Evolutionary conservation across 2,113 vertebrate genomes (phyloP), one percentile per base, ranked within the genome.

Genomic region (Mormyrus iriodes): DNA sequence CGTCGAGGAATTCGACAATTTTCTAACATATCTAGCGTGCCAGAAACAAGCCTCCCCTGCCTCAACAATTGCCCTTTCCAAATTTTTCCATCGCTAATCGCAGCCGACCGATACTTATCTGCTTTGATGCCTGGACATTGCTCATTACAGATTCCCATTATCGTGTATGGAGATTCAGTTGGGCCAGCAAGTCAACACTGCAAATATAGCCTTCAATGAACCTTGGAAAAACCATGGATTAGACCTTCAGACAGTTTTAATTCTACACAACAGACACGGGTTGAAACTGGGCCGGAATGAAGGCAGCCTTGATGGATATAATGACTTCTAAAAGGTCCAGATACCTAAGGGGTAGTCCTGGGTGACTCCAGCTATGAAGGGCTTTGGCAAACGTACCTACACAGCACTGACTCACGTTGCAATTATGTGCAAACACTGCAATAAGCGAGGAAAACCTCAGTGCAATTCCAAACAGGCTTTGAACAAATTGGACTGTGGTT

Each of bases 401-500:
- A 89, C 65, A 58, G 31, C 48, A n/a, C 61, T 93, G 93, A 93
- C 84, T 94, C 92, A 93, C 48, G 42, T 27, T 88, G 92, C 91
- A 93, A 93, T 92, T 90, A 92, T 92, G 90, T 90, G 86, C 49
- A 84, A 91, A 91, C 90, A 90, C 76, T 90, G 79, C 87, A n/a
- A 90, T 90, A n/a, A 48, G 55, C 86, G 90, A 92, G 90, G 93
- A 93, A 93, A 93, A 91, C 88, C 93, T 92, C 92, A 24, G 13
- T 88, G 5, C 91, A 48, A 89, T 90, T 92, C 89, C 90, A 92
- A 91, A 90, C 91, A 89, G 89, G 91, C 92, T 92, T 90, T 89
- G 88, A 92, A 94, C 93, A 94, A 94, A 95, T 95, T 94, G 93
- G 90, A 91, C 90, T 93, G 94, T 93, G 93, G 94, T 93, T 92